Evolutionary conservation across 1,140 invertebrate genomes (phyloP).

Genomic region (Drosophila malerkotliana): DNA sequence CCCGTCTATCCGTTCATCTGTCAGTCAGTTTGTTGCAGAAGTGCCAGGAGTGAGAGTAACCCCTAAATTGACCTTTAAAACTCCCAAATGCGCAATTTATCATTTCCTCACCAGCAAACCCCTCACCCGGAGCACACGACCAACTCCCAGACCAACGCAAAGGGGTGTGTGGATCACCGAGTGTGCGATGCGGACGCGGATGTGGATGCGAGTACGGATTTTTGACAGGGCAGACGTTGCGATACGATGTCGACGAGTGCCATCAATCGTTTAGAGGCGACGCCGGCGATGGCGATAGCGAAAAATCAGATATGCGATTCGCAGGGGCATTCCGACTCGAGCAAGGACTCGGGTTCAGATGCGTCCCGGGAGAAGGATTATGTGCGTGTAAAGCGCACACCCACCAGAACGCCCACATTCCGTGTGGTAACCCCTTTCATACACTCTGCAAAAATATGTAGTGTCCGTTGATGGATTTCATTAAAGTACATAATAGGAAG

Average conservation of each 20-base stretch:
- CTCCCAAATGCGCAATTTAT: slow-evolving; percentile 83
- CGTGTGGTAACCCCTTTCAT: not conserved
- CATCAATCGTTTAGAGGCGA: slow-evolving; percentile 77
- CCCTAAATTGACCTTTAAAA: slow-evolving; percentile 83
- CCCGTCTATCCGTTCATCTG: slow-evolving; percentile 33
- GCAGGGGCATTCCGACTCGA: slow-evolving; percentile 24
- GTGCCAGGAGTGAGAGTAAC: slow-evolving; percentile 53
- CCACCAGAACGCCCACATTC: slow-evolving; percentile 47
- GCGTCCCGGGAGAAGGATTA: slow-evolving; percentile 69
- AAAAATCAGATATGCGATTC: slow-evolving; percentile 75
- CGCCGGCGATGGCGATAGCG: slow-evolving; percentile 48
- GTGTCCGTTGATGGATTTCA: not conserved
- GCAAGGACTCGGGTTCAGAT: slow-evolving; percentile 53
- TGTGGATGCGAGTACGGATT: slow-evolving; percentile 44
- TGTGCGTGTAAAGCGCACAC: slow-evolving; percentile 69
- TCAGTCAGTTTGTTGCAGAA: slow-evolving; percentile 53
- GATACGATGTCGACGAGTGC: slow-evolving; percentile 42
- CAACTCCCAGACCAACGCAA: slow-evolving; percentile 4
- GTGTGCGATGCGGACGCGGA: not conserved
- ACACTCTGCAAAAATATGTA: not conserved
- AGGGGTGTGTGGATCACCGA: not conserved
- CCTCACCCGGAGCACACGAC: not conserved
- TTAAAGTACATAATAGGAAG: too few relatives aligned
- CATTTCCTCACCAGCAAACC: slow-evolving; percentile 70
- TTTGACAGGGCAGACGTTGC: slow-evolving; percentile 41